A percentile compares a stretch with the other conserved stretches of the same genome.
These are phyloP conservation scores for Palaemon carinicauda DNA, from an alignment of 1,140 invertebrate species.

Conservation along the genomic window DNA sequence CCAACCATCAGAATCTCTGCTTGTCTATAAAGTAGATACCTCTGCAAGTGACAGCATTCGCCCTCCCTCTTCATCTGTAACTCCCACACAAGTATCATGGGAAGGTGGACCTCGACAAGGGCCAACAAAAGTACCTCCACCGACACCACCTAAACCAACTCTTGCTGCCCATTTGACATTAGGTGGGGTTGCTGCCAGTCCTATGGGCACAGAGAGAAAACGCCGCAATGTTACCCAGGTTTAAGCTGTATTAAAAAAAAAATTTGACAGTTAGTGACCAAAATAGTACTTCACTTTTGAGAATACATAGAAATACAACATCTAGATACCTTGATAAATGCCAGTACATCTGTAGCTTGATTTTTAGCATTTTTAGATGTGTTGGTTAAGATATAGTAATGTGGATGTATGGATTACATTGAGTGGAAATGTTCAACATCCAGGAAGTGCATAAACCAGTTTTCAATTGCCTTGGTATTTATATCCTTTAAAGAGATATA, in stretches of 20 bases:
- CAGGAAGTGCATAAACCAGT: no score
- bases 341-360: no score
- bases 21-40: constrained; percentile 55
- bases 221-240: constrained; percentile 59
- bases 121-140: constrained; percentile 53
- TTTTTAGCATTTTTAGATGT: no score
- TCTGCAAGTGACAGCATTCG: constrained; percentile 38
- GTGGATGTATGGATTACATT: no score
- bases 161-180: constrained; percentile 41
- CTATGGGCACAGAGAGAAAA: constrained; percentile 52
- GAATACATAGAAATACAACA: no score
- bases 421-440: no score
- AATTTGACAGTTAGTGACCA: not conserved
- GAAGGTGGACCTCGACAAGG: constrained; percentile 36
- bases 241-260: constrained; percentile 6
- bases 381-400: no score
- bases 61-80: constrained; percentile 46
- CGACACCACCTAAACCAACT: constrained; percentile 54
- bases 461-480: no score
- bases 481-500: no score
- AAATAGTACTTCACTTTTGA: not conserved
- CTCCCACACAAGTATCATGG: constrained; percentile 48
- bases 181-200: constrained; percentile 40
- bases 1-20: constrained; percentile 58
- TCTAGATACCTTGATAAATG: no score